Evolutionary conservation across 2,113 vertebrate species (phyloP).

Genomic region (Meles meles): DNA sequence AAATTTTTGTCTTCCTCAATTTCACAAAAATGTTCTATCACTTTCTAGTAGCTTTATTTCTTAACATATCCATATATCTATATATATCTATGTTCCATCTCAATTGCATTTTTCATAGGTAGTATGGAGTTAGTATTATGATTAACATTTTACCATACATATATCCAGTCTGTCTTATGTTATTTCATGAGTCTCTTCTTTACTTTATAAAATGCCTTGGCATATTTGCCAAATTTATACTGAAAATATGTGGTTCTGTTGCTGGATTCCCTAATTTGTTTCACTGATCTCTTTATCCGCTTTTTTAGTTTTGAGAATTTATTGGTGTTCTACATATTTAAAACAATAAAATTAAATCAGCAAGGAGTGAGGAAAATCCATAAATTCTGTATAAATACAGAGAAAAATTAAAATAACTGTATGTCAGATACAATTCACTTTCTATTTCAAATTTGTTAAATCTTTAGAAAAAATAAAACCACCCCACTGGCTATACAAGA

Average conservation of each 20-base stretch:
- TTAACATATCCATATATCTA: background rate
- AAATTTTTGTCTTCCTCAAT: background rate
- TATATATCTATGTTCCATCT: background rate
- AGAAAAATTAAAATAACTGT: background rate
- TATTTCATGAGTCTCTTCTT: background rate
- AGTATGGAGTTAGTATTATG: background rate
- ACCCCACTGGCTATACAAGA: background rate
- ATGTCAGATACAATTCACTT: background rate
- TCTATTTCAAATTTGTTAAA: background rate
- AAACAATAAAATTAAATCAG: background rate
- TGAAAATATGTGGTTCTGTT: background rate
- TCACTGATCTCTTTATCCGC: background rate
- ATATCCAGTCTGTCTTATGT: background rate
- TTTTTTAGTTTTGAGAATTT: background rate
- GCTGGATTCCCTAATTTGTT: background rate
- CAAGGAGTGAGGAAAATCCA: background rate
- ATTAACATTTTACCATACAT: background rate
- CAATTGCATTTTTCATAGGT: background rate
- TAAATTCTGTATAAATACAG: background rate
- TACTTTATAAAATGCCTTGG: background rate
- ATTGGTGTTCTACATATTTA: background rate
- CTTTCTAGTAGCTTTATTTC: background rate
- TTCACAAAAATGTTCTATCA: background rate
- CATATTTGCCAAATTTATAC: background rate
- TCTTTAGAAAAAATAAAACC: background rate